Evolutionary conservation across 2,888 invertebrate species (phyloP).

Genomic region (Syrista parreyssii): DNA sequence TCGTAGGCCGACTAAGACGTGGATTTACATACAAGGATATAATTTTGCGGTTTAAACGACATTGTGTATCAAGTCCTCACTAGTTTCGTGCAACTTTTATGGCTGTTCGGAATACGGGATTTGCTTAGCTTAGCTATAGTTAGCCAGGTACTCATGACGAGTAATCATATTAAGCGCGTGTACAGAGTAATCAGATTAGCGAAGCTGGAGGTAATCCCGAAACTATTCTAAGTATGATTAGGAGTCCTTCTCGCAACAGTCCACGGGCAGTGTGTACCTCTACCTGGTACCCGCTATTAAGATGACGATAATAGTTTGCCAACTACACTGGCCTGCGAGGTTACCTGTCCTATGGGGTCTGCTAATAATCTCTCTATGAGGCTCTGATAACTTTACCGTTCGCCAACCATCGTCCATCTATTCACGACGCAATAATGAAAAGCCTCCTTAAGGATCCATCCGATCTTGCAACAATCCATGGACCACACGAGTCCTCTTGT

Average conservation of each 20-base stretch:
- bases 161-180: slow-evolving; percentile 67
- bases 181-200: slow-evolving; percentile 66
- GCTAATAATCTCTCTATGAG: slow-evolving; percentile 64
- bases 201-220: slow-evolving; percentile 65
- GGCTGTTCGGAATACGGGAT: slow-evolving; percentile 55
- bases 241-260: slow-evolving; percentile 61
- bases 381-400: slow-evolving; percentile 58
- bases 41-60: neutral
- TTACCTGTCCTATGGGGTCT: slow-evolving; percentile 63
- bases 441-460: neutral
- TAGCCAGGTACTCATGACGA: slow-evolving; percentile 63
- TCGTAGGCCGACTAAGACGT: neutral
- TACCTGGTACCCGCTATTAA: slow-evolving; percentile 59
- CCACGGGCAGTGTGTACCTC: slow-evolving; percentile 50
- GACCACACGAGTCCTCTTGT: neutral
- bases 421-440: neutral
- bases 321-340: slow-evolving; percentile 63
- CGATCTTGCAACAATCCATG: neutral
- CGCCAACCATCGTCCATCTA: neutral
- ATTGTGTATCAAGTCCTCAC: neutral
- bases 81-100: slow-evolving; percentile 45
- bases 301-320: slow-evolving; percentile 66
- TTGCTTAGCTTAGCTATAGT: slow-evolving; percentile 58
- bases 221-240: slow-evolving; percentile 67
- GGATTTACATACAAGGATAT: neutral